phyloP scores from a whole-genome alignment of 2,888 invertebrate genomes.

The Linnaemya vulpina region DNA sequence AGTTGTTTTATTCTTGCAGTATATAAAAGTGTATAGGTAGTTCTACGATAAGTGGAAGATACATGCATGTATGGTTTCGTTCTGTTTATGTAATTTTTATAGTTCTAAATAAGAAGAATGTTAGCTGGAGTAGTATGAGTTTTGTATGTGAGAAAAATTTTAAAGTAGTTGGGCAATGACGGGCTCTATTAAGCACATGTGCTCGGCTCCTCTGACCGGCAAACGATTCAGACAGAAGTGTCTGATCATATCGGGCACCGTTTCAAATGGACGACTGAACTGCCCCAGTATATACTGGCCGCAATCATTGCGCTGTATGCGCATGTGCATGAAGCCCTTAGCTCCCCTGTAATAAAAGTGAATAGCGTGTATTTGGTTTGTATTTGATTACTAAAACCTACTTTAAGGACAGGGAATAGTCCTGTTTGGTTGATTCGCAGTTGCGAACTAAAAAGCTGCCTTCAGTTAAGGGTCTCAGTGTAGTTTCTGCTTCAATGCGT shows the following conservation, averaged over 20 bases:
- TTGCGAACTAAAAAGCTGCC: constrained; percentile 97
- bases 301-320: constrained; percentile 91
- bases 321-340: constrained; percentile 98
- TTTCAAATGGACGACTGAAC: constrained; percentile 95
- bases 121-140: constrained; percentile 37
- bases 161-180: constrained; percentile 92
- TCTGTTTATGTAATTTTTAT: constrained; percentile 22
- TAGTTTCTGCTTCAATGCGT: constrained; percentile 94
- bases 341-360: constrained; percentile 89
- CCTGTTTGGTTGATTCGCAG: constrained; percentile 96
- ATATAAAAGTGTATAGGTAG: constrained; percentile 46
- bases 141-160: constrained; percentile 13
- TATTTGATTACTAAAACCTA: constrained; percentile 84
- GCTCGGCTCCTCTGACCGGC: constrained; percentile 97
- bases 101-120: constrained; percentile 43
- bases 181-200: constrained; percentile 97
- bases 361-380: not conserved
- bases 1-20: constrained; percentile 46
- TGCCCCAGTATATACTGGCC: constrained; percentile 95
- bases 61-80: constrained; percentile 29
- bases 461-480: constrained; percentile 91
- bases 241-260: constrained; percentile 96
- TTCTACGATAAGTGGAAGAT: constrained; percentile 62
- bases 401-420: constrained; percentile 97
- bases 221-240: constrained; percentile 96